Base-by-base conservation (phyloP, 1,140 invertebrate genomes). In the Bombus pascuorum region DNA sequence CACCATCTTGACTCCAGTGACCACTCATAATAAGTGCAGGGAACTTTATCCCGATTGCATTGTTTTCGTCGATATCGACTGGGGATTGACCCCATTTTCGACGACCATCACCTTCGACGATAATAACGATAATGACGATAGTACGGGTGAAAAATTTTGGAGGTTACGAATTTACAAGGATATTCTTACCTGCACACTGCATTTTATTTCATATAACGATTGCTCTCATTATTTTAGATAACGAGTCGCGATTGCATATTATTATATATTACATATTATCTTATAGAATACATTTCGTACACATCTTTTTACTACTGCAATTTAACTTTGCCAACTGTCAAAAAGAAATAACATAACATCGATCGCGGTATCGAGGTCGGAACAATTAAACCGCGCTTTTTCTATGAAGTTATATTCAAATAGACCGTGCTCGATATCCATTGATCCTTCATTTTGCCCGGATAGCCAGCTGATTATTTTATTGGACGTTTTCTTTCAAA, bases 11-110 rank as follows among this genome's bases (percentile, higher is more conserved):
- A n/a, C 37, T 88, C 87, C 87, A 88, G 28, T 88, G 87, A 4
- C 87, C 87, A 13, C 84, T 88, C 87, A 88, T 88, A 4, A 81
- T 47, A 18, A 88, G 76, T 0, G 87, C 80, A n/a, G 87, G 85
- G 47, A 82, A 86, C 8, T 68, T 65, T 44, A 82, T 70, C 37
- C 37, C 32, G 18, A 87, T 32, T 2, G 78, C 77, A 1, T 77
- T 66, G 28, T 59, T 73, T 5, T 86, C 84, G n/a, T 72, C 76
- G 25, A 88, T 72, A 47, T 88, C 85, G n/a, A 88, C n/a, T 1
- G 87, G 87, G 32, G 85, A 87, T 42, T 88, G 87, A 6, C 87
- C 87, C 73, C 81, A 83, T 62, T 79, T 86, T 44, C 81, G 75
- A 53, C 66, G 75, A 71, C 66, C 70, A 42, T 86, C 86, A 22